Conservation (phyloP, 37 sponge, comb jelly and placozoan genomes). For the Tethya wilhelma region DNA sequence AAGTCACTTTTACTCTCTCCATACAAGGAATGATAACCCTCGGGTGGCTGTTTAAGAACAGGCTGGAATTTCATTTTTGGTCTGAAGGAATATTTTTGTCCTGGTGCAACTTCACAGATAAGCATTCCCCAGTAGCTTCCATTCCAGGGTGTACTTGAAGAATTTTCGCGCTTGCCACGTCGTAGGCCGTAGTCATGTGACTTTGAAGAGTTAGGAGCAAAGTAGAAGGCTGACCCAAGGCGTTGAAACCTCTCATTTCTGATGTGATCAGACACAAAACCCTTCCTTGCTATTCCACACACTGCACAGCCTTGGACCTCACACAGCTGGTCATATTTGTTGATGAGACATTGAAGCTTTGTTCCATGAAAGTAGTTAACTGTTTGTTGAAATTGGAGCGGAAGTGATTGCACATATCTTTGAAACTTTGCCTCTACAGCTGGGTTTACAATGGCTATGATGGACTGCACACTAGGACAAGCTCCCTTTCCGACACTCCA, state of each 20-base stretch:
- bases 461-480: not conserved
- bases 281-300: not conserved
- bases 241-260: no score
- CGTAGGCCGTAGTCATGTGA: no score
- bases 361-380: not conserved
- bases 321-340: not conserved
- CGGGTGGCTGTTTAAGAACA: constrained; percentile 3
- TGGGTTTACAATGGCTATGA: constrained; percentile 13
- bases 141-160: no score
- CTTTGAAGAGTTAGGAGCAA: no score
- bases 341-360: no score
- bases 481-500: not conserved
- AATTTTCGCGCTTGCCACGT: no score
- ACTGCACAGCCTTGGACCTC: no score
- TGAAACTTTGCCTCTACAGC: not conserved
- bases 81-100: not conserved
- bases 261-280: not conserved
- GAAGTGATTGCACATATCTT: not conserved
- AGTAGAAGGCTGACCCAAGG: not conserved
- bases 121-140: no score
- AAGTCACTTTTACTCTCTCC: not conserved
- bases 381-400: not conserved
- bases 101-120: constrained; percentile 26
- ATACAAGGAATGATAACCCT: constrained; percentile 42
- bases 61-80: not conserved